These are phyloP conservation scores for Eriosoma lanigerum DNA, from an alignment of 1,140 invertebrate genomes.

Conservation along the genomic window DNA sequence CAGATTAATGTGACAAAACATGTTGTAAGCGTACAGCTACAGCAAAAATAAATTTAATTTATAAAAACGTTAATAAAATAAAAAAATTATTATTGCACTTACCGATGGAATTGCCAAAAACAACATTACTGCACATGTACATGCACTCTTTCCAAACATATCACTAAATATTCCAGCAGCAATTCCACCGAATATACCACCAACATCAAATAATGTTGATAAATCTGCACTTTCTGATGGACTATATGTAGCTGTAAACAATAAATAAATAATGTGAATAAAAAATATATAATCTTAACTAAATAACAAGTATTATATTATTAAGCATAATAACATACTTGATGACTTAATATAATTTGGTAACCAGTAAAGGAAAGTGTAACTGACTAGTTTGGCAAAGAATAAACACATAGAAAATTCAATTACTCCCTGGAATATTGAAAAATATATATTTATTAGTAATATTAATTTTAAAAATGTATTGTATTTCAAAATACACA, in stretches of 20 bases:
- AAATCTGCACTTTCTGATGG: conserved; percentile 77
- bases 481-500: conserved; percentile 54
- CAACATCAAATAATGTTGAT: conserved; percentile 89
- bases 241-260: conserved; percentile 68
- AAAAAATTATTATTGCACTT: neutral
- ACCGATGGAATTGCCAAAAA: conserved; percentile 70
- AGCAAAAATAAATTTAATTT: neutral
- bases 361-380: conserved; percentile 96
- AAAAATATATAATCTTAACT: no score
- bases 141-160: conserved; percentile 77
- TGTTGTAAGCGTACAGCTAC: conserved; percentile 33
- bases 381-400: conserved; percentile 96
- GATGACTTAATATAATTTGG: conserved; percentile 84
- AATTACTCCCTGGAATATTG: conserved; percentile 73
- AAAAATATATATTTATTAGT: neutral
- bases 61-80: neutral
- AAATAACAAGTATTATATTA: neutral
- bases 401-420: conserved; percentile 94
- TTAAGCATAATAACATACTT: conserved; percentile 65
- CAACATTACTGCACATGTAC: conserved; percentile 82
- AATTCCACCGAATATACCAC: conserved; percentile 86
- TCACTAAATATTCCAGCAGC: conserved; percentile 84
- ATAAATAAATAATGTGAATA: conserved; percentile 52
- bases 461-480: neutral
- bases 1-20: neutral